Evolutionary conservation across 2,113 vertebrate genomes (phyloP), one percentile per base, ranked within the genome.

Genomic region (Pitta sordida): DNA sequence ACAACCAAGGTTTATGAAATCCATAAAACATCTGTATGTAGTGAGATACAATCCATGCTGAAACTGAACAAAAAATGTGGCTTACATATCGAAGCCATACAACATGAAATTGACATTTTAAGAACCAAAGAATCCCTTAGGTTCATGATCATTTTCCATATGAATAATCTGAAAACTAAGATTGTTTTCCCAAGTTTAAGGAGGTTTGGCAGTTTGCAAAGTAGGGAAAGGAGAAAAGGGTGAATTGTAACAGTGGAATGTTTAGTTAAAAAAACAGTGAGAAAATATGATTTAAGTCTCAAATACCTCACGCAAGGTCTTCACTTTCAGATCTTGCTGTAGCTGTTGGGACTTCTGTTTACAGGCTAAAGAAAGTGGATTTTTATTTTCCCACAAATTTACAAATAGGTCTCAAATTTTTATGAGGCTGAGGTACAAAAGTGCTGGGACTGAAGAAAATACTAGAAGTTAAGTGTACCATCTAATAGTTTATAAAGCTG

Each of bases 11-110:
- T 20, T 73, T 7, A 19, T 14, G 11, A 90, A 63, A 75, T n/a
- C 13, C 0, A 0, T 30, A 52, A 43, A n/a, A 68, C 5, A n/a
- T 14, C 34, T 27, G 3, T 30, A 29, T 32, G 8, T 2, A 6
- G 27, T 79, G 52, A 83, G 39, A 46, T 15, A 10, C 5, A 15
- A 7, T n/a, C n/a, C n/a, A n/a, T n/a, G n/a, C n/a, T n/a, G n/a
- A n/a, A n/a, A n/a, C n/a, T n/a, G n/a, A n/a, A n/a, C n/a, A n/a
- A n/a, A n/a, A n/a, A n/a, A n/a, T 37, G 26, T 71, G 13, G 23
- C 4, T 60, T 51, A 26, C 6, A 76, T 15, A 36, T 2, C 62
- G 22, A 91, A 86, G 52, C 1, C 3, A 64, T 8, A 34, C 3
- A 68, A 55, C 7, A 39, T 1, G 2, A 77, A 81, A 69, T 10